Conservation (phyloP, 1,140 invertebrate genomes). For the Bathynomus jamesi region DNA sequence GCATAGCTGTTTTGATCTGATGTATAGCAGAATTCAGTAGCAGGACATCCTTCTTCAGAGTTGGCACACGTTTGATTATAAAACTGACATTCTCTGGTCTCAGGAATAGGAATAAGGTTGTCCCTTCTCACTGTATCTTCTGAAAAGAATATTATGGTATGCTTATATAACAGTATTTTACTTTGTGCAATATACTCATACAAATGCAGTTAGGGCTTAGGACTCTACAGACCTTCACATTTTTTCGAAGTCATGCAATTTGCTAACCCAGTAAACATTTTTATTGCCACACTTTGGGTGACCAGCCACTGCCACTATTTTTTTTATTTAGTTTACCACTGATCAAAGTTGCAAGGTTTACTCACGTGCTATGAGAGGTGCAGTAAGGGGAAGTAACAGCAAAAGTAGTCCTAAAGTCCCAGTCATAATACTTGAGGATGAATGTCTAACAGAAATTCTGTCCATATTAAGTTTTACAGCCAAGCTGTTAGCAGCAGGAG, state of each 20-base stretch:
- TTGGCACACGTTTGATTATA: neutral
- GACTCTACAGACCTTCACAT: too few relatives aligned
- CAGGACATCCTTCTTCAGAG: neutral
- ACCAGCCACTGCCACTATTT: too few relatives aligned
- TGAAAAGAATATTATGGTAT: neutral
- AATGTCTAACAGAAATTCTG: neutral
- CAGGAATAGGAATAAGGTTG: neutral
- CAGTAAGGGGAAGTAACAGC: neutral
- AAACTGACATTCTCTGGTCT: neutral
- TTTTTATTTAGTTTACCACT: too few relatives aligned
- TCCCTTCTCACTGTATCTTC: neutral
- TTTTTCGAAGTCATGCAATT: too few relatives aligned
- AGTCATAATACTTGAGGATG: neutral
- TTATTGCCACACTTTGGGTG: too few relatives aligned
- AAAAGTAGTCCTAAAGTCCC: neutral
- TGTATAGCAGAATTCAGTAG: neutral
- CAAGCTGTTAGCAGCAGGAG: too few relatives aligned
- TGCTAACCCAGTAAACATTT: too few relatives aligned
- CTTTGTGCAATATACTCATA: too few relatives aligned
- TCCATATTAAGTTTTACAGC: neutral
- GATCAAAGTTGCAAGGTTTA: neutral
- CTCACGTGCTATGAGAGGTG: neutral
- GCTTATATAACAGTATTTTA: neutral
- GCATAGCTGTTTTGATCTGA: neutral
- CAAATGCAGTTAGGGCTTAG: too few relatives aligned